Base-by-base conservation (phyloP, 2,797 vertebrate genomes). In the Steatocranus sp. region DNA sequence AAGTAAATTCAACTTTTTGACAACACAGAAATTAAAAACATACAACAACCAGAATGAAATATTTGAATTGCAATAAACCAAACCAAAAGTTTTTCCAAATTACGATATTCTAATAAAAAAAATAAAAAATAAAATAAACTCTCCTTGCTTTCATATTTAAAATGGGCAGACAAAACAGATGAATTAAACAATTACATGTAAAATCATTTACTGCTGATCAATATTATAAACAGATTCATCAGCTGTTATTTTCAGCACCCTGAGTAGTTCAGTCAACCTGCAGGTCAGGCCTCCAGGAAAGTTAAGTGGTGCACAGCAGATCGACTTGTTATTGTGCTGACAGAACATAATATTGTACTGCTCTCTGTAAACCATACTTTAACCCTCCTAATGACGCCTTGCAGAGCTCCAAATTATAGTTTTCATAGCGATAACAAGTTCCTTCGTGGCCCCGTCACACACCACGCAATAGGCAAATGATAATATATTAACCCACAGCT, bases 331-430 rank as follows among this genome's bases (percentile, higher is more conserved):
- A 61, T 79, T 88, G 63, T 88, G 90, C 82, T 87, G 86, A 89
- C 78, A 78, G 76, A 80, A 8, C 81, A 85, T 79, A 27, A 79
- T 70, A 79, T 80, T 80, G 41, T 14, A 6, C 63, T 70, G 53
- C n/a, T 23, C 54, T 73, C 50, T 73, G 50, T 41, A 84, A 80
- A 83, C 70, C 18, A 4, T n/a, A 79, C 79, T 86, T 79, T 80
- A 80, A 82, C 7, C 48, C 83, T 78, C 56, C 49, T 85, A 84
- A 93, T 90, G 38, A 89, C 75, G 83, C 17, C 75, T 49, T 70
- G 15, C 51, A 30, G 34, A 12, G 38, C 70, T 25, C 17, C 30
- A 91, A 92, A 93, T 93, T 27, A 89, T 70, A 91, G 91, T 86
- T 91, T 86, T 85, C 63, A 8, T n/a, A 49, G 17, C 51, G 51